Evolutionary conservation across 2,888 invertebrate genomes (phyloP).

Genomic region (Drosophila seclusa): DNA sequence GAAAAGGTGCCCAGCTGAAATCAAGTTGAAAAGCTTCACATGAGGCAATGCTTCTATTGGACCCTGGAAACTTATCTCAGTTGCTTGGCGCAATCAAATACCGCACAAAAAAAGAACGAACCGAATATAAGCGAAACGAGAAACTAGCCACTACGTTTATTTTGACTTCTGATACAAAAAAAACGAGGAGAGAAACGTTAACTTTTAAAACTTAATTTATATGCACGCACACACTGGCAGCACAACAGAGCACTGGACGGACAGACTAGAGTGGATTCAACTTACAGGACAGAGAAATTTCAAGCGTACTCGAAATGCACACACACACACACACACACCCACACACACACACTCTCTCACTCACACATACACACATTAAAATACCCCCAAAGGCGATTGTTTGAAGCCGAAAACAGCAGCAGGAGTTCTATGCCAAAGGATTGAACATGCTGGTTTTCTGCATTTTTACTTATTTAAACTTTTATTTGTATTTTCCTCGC

Average conservation of each 20-base stretch:
- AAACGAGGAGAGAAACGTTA: conserved; percentile 46
- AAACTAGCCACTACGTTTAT: conserved; percentile 69
- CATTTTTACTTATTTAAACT: conserved; percentile 44
- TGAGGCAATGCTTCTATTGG: conserved; percentile 3
- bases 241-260: conserved; percentile 8
- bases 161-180: conserved; percentile 64
- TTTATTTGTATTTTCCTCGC: conserved; percentile 34
- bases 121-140: conserved; percentile 25
- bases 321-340: conserved; percentile 8
- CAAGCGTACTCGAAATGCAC: conserved; percentile 10
- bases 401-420: conserved; percentile 18
- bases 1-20: conserved; percentile 45
- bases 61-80: conserved; percentile 38
- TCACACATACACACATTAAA: conserved; percentile 12
- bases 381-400: conserved; percentile 26
- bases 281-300: conserved; percentile 52
- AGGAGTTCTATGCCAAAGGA: conserved; percentile 32
- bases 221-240: conserved; percentile 65
- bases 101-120: conserved; percentile 21
- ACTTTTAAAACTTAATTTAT: conserved; percentile 79
- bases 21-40: conserved; percentile 30
- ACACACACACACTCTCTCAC: background rate
- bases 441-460: conserved; percentile 27
- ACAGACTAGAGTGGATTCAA: conserved; percentile 53
- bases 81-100: conserved; percentile 64